Evolutionary conservation across 2,113 vertebrate genomes (phyloP), one percentile per base, ranked within the genome.

Genomic region (Dicrurus megarhynchus): DNA sequence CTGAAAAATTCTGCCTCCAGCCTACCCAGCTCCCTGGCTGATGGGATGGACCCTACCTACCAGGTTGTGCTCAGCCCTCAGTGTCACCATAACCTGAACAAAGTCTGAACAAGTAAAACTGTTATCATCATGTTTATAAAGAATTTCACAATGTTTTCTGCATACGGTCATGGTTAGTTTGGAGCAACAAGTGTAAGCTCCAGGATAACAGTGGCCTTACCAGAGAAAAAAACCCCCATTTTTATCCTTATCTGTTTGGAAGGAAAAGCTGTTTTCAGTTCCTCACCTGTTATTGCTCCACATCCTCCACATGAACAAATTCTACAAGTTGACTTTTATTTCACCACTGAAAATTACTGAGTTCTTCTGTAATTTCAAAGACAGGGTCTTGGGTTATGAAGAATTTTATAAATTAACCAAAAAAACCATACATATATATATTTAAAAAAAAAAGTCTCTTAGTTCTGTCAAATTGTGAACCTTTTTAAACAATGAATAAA

Each of bases 1-100:
- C 30, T 26, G 7, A 69, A 84, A 85, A 37, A 21, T 11, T 81
- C 30, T 85, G 14, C 2, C 16, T 14, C 12, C 22, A 32, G 7
- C 4, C 16, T 44, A 27, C 8, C 18, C 26, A 65, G 4, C 19
- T 65, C 3, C 7, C n/a, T 61, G 30, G 12, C 4, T 47, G 41
- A 14, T 75, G 47, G n/a, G 11, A 53, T 10, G 7, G 20, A 18
- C 15, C 4, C 23, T 63, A 47, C 9, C 4, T 86, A 24, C 7
- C 6, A 37, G 11, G 5, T 65, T 2, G 1, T 87, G 11, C 8
- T 39, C 2, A 7, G 4, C 10, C 11, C 3, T 26, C 2, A 1
- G 13, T 46, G 69, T 9, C 55, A 81, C 9, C 23, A 39, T 27
- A 77, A 73, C 11, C 28, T n/a, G 22, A 52, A 33, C 47, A 60